phyloP scores from a whole-genome alignment of 2,888 invertebrate species.

The Hirtodrosophila confusa region DNA sequence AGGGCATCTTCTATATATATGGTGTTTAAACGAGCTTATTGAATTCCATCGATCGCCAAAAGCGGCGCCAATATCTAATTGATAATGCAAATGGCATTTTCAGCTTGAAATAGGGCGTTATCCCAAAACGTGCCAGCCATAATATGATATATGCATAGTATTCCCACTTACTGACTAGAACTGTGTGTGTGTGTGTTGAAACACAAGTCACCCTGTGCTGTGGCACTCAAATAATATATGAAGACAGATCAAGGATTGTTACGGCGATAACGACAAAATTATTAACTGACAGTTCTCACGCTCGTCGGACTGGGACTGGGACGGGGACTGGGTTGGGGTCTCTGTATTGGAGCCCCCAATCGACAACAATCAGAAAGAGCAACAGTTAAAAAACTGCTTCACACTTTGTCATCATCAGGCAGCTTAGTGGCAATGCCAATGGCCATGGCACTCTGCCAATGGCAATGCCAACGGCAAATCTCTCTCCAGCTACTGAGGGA shows the following conservation, averaged over 20 bases:
- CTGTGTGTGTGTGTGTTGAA: too few relatives aligned
- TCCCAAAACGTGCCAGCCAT: constrained; percentile 62
- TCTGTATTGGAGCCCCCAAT: constrained; percentile 13
- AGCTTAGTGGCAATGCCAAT: constrained; percentile 52
- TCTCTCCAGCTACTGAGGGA: constrained; percentile 3
- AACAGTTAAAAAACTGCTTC: constrained; percentile 67
- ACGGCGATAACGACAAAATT: constrained; percentile 68
- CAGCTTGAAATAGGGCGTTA: constrained; percentile 65
- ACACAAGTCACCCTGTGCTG: too few relatives aligned
- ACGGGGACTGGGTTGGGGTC: background rate
- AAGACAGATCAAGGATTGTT: constrained; percentile 73
- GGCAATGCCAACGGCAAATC: constrained; percentile 17
- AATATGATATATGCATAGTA: constrained; percentile 25
- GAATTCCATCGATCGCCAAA: constrained; percentile 24
- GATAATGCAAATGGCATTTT: constrained; percentile 65
- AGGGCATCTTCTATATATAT: constrained; percentile 30
- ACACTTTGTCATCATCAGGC: constrained; percentile 77
- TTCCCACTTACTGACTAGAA: too few relatives aligned
- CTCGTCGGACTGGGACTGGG: constrained; percentile 38
- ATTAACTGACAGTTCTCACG: constrained; percentile 80
- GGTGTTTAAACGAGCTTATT: constrained; percentile 5
- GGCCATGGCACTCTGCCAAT: constrained; percentile 27
- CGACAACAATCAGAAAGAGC: constrained; percentile 6
- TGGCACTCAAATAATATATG: constrained; percentile 16
- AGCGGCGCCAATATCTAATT: constrained; percentile 60